Evolutionary conservation across 53 echinoderm and acorn worm species (phyloP), one percentile per base, ranked within the genome.

Genomic region (Patiria pectinifera): DNA sequence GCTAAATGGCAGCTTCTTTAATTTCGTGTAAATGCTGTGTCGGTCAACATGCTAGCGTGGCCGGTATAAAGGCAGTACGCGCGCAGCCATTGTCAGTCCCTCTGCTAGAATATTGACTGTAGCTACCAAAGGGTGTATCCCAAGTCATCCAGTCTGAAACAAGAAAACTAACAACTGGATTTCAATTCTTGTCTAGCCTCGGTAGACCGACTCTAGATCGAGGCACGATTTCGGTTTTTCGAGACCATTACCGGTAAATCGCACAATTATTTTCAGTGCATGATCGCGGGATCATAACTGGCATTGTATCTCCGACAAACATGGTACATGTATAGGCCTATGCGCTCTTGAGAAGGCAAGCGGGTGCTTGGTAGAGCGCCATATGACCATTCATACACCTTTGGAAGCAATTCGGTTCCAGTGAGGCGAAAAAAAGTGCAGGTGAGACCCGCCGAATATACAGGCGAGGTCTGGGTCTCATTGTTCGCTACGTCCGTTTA

Each of bases 11-110:
- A 69, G 80, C 80, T 63, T 90, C 90, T 90, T 89, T 90, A 81
- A 90, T 90, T 90, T 90, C 90, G 90, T 90, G 90, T 90, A 90
- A 90, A 90, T 80, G 77, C 48, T n/a, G 69, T 81, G 90, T 90
- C 80, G 90, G 90, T 90, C 90, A 90, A 90, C 90, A 90, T 22
- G 16, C 25, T 45, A 21, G 46, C 80, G 77, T 80, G 63, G 90
- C 62, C 21, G 22, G 80, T 21, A 80, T 69, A 80, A 90, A 80
- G 81, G 80, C 80, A 45, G 21, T 15, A 59, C 80, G 90, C 25
- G 53, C 81, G 3, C 63, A 46, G 18, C 62, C 46, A 90, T 90
- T 90, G 90, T 90, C 44, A 8, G 24, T n/a, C 22, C 25, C 60
- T 24, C 18, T 48, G 80, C 46, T 15, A 47, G 63, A 26, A 35